Conservation (phyloP, 2,113 vertebrate genomes). For the Thalassarche chlororhynchos region DNA sequence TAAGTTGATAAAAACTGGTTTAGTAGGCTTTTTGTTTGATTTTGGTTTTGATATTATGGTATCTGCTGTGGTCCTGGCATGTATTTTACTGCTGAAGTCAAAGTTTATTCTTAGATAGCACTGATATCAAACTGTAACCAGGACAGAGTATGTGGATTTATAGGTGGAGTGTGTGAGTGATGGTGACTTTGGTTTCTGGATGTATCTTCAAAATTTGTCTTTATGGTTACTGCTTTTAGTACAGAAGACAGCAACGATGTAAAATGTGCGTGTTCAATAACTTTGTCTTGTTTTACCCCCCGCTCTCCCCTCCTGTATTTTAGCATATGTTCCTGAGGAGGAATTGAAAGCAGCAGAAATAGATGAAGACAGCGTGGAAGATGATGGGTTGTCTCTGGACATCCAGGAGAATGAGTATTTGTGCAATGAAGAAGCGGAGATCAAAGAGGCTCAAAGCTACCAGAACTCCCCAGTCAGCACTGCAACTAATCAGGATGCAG, state of each 20-base stretch:
- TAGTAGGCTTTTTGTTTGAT: conserved; percentile 16
- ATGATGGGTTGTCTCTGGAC: conserved; percentile 89
- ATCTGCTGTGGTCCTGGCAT: background rate
- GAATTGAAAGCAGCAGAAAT: conserved; percentile 89
- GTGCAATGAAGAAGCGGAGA: conserved; percentile 90
- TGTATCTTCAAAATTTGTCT: background rate
- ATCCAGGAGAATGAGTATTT: conserved; percentile 88
- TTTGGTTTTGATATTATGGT: background rate
- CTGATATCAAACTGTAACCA: background rate
- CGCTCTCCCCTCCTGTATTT: conserved; percentile 64
- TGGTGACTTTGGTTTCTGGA: background rate
- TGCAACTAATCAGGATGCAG: conserved; percentile 93
- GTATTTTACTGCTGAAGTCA: conserved; percentile 15
- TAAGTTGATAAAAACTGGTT: background rate
- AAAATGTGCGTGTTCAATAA: background rate
- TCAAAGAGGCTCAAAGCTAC: conserved; percentile 89
- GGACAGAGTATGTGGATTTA: background rate
- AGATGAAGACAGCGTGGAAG: conserved; percentile 87
- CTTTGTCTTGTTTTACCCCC: background rate
- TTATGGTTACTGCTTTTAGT: background rate
- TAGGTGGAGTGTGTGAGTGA: background rate
- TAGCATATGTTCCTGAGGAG: conserved; percentile 97
- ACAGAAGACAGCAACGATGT: background rate
- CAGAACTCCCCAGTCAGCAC: conserved; percentile 97
- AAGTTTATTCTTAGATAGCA: conserved; percentile 21